These are phyloP conservation scores for Chinchilla lanigera DNA, from an alignment of 2,113 vertebrate species.

Conservation along the genomic window DNA sequence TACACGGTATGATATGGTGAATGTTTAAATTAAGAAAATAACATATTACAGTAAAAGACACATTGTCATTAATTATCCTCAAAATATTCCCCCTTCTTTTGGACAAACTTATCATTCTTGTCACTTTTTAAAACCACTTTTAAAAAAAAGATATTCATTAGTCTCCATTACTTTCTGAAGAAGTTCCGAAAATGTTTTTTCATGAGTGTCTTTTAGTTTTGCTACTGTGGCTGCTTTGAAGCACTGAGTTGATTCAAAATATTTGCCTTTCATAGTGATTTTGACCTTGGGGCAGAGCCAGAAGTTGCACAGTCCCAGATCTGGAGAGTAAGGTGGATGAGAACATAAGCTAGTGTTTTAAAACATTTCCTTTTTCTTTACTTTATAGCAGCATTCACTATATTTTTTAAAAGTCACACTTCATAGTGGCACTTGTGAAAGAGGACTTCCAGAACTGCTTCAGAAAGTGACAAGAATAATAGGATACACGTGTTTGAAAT, in stretches of 20 bases:
- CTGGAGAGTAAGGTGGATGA: background rate
- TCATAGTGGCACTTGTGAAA: background rate
- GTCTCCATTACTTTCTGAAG: background rate
- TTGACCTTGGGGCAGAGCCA: background rate
- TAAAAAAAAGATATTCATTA: background rate
- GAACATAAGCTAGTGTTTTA: background rate
- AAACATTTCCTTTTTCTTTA: background rate
- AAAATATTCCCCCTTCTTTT: background rate
- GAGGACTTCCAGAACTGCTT: background rate
- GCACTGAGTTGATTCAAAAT: background rate
- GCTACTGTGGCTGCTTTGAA: background rate
- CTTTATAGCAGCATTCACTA: background rate
- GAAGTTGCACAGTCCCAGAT: background rate
- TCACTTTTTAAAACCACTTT: background rate
- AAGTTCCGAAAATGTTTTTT: background rate
- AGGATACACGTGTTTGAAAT: background rate
- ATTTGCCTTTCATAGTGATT: background rate
- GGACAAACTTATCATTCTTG: background rate
- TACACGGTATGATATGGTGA: background rate
- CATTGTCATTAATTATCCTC: background rate
- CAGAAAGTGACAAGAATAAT: background rate
- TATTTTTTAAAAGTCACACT: background rate
- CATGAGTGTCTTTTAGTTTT: background rate
- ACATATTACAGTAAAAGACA: background rate
- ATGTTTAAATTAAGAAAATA: background rate